Percentiles rank a stretch among this genome's conserved stretches.
phyloP scores from a whole-genome alignment of 1,140 invertebrate species.

The Hylaeus anthracinus region DNA sequence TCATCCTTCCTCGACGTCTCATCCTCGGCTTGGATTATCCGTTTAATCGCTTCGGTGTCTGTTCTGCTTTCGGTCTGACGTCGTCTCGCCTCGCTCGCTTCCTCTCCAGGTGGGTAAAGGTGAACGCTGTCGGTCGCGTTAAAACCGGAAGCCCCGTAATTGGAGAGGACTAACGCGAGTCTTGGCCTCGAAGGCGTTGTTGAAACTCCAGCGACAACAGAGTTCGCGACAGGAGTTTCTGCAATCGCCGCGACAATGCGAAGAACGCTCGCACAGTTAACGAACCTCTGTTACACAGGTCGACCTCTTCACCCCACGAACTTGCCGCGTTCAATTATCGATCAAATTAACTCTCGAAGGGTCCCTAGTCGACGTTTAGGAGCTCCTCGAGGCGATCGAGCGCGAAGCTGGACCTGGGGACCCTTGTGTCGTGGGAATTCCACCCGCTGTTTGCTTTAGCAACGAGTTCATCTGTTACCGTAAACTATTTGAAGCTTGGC shows the following conservation, averaged over 20 bases:
- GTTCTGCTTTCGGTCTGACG: too few relatives aligned
- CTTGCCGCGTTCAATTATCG: slow-evolving; percentile 15
- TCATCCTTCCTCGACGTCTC: too few relatives aligned
- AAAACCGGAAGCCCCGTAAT: slow-evolving; percentile 48
- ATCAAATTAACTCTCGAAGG: slow-evolving; percentile 25
- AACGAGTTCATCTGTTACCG: too few relatives aligned
- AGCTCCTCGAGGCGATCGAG: neutral
- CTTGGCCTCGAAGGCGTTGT: slow-evolving; percentile 47
- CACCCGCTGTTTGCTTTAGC: neutral
- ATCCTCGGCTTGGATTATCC: neutral
- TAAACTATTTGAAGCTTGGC: too few relatives aligned
- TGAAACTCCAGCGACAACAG: slow-evolving; percentile 17
- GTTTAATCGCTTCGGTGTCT: neutral
- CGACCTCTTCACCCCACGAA: slow-evolving; percentile 8
- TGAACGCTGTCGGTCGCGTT: neutral
- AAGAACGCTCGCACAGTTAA: slow-evolving; percentile 53
- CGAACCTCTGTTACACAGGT: slow-evolving; percentile 17
- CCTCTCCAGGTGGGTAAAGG: neutral
- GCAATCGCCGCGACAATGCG: slow-evolving; percentile 53
- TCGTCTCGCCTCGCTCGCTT: neutral
- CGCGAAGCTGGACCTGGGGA: neutral
- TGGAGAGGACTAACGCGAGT: slow-evolving; percentile 51
- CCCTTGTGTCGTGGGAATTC: neutral
- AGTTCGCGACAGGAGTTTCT: slow-evolving; percentile 31
- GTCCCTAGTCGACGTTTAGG: neutral